Percentiles rank a stretch among this genome's conserved stretches.
phyloP scores from a whole-genome alignment of 2,113 vertebrate genomes.

The Laticauda laticaudata region DNA sequence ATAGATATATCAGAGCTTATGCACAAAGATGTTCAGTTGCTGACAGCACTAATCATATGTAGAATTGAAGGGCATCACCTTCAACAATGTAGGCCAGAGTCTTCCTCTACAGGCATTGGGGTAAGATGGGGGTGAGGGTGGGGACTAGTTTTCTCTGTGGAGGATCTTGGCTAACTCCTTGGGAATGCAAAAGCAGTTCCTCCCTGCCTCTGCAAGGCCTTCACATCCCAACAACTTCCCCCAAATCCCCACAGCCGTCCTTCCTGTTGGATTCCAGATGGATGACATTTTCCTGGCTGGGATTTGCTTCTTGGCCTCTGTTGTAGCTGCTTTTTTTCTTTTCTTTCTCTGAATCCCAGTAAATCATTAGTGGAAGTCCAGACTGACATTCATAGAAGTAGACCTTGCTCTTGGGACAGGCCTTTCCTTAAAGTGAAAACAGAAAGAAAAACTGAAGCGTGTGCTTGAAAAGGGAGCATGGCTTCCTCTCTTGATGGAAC shows the following conservation, averaged over 20 bases:
- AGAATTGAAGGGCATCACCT: not conserved
- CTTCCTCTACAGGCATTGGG: not conserved
- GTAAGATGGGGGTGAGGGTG: not conserved
- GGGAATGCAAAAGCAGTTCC: not conserved
- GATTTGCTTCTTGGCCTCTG: not conserved
- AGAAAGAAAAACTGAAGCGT: not conserved
- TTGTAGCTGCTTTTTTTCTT: too few relatives aligned
- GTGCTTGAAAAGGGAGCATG: not conserved
- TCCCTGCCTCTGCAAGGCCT: not conserved
- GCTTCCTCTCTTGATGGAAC: not conserved
- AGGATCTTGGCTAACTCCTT: not conserved
- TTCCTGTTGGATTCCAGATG: constrained; percentile 18
- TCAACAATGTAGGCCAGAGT: not conserved
- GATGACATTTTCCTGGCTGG: constrained; percentile 33
- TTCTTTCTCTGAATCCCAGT: constrained; percentile 4
- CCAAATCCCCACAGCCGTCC: not conserved
- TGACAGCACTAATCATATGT: not conserved
- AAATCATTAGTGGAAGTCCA: not conserved
- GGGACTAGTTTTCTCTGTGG: not conserved
- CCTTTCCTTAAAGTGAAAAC: not conserved
- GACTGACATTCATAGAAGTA: not conserved
- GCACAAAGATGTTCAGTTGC: not conserved
- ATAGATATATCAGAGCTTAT: not conserved
- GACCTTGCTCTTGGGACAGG: not conserved
- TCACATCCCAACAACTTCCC: not conserved